Evolutionary conservation across 2,888 invertebrate species (phyloP).

Genomic region (Parnassius mnemosyne): DNA sequence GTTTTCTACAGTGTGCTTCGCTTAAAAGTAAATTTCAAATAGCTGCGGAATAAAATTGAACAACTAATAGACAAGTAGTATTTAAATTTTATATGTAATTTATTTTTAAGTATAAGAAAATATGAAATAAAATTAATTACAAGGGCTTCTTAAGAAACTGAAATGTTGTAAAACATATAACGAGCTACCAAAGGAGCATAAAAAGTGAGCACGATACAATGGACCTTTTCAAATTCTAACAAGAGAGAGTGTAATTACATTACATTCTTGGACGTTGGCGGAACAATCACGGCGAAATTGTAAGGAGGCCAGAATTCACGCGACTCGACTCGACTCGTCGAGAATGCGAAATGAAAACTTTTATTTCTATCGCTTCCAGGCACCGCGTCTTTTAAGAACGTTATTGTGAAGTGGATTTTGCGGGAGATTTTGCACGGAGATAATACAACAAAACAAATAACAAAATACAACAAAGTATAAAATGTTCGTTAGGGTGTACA

Average conservation of each 20-base stretch:
- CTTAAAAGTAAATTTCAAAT: no score
- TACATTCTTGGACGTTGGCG: constrained; percentile 64
- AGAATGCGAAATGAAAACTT: constrained; percentile 36
- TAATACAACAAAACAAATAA: no score
- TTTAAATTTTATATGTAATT: no score
- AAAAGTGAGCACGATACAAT: constrained; percentile 37
- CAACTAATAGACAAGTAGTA: no score
- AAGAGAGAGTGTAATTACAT: constrained; percentile 65
- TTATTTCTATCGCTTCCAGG: constrained; percentile 30
- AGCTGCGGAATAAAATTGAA: no score
- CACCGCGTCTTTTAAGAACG: constrained; percentile 16
- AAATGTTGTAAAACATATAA: constrained; percentile 21
- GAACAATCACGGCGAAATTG: constrained; percentile 68
- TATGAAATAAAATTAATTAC: no score
- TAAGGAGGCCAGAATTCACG: constrained; percentile 49
- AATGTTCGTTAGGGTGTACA: no score
- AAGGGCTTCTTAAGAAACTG: no score
- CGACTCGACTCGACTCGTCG: constrained; percentile 38
- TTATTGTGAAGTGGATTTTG: constrained; percentile 6
- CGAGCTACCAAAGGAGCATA: constrained; percentile 33
- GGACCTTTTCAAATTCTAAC: constrained; percentile 43
- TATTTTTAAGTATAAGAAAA: no score
- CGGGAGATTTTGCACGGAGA: no score
- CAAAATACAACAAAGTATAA: no score
- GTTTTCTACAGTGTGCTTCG: no score